These are phyloP conservation scores for Taenioides sp. DNA, from an alignment of 2,797 vertebrate species.

Conservation along the genomic window DNA sequence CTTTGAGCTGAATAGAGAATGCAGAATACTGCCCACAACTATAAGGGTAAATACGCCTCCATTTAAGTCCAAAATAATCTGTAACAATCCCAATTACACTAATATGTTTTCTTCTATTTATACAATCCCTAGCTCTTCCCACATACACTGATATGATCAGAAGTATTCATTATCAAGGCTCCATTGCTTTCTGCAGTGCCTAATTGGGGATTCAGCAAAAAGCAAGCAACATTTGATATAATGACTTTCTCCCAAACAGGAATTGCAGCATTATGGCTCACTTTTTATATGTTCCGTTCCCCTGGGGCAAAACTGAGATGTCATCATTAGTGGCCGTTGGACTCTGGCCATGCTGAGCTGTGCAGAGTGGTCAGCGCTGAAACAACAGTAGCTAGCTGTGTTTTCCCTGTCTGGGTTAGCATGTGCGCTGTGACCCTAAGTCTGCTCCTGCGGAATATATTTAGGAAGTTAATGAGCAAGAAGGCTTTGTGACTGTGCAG, in stretches of 20 bases:
- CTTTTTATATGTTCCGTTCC: constrained; percentile 57
- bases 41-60: constrained; percentile 3
- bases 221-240: constrained; percentile 65
- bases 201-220: constrained; percentile 63
- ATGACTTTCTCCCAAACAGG: constrained; percentile 57
- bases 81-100: constrained; percentile 40
- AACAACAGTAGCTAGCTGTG: constrained; percentile 43
- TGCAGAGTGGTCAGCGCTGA: constrained; percentile 52
- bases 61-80: constrained; percentile 23
- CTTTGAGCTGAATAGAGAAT: constrained; percentile 19
- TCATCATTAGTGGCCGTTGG: constrained; percentile 70
- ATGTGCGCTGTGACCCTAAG: constrained; percentile 49
- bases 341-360: constrained; percentile 48
- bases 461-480: constrained; percentile 69
- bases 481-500: constrained; percentile 54
- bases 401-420: constrained; percentile 43
- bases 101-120: constrained; percentile 18
- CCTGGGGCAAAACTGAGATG: constrained; percentile 58
- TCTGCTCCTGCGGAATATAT: constrained; percentile 58
- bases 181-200: constrained; percentile 41
- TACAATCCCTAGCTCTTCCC: constrained; percentile 40
- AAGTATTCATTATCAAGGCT: constrained; percentile 60
- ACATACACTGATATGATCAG: constrained; percentile 55
- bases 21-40: constrained; percentile 7
- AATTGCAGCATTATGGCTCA: constrained; percentile 51